Evolutionary conservation across 2,888 invertebrate species (phyloP).

Genomic region (Cantharis nigra): DNA sequence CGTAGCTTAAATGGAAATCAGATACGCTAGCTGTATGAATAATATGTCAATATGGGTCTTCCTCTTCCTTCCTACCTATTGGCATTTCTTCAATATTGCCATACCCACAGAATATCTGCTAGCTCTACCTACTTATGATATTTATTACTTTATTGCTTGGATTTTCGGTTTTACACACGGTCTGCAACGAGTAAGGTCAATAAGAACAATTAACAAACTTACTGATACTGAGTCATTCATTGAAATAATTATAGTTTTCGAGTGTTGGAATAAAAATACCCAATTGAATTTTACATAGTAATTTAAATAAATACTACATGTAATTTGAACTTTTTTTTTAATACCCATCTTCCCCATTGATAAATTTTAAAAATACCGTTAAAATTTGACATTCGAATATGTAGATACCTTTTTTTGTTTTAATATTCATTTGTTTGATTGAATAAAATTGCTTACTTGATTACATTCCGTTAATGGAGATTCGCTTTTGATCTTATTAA

Average conservation of each 20-base stretch:
- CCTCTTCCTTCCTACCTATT: not conserved
- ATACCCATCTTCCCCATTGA: too few relatives aligned
- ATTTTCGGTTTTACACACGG: not conserved
- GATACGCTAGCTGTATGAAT: not conserved
- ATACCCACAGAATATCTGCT: not conserved
- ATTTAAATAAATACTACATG: too few relatives aligned
- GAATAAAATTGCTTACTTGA: slow-evolving; percentile 44
- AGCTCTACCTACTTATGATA: not conserved
- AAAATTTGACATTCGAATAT: too few relatives aligned
- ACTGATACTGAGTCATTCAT: not conserved
- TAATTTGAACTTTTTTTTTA: too few relatives aligned
- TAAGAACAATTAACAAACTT: not conserved
- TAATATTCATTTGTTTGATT: not conserved
- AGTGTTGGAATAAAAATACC: not conserved
- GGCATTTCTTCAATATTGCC: not conserved
- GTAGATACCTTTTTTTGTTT: too few relatives aligned
- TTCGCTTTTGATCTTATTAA: slow-evolving; percentile 51
- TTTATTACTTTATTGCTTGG: not conserved
- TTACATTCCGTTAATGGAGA: slow-evolving; percentile 49
- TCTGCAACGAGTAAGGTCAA: not conserved
- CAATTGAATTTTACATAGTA: too few relatives aligned
- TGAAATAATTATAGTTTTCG: not conserved
- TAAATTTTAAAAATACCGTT: too few relatives aligned
- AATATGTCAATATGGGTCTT: not conserved
- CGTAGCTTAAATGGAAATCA: not conserved